Percentiles rank a stretch among this genome's conserved stretches.
phyloP scores from a whole-genome alignment of 2,888 invertebrate genomes.

The Perizoma affinitatum region DNA sequence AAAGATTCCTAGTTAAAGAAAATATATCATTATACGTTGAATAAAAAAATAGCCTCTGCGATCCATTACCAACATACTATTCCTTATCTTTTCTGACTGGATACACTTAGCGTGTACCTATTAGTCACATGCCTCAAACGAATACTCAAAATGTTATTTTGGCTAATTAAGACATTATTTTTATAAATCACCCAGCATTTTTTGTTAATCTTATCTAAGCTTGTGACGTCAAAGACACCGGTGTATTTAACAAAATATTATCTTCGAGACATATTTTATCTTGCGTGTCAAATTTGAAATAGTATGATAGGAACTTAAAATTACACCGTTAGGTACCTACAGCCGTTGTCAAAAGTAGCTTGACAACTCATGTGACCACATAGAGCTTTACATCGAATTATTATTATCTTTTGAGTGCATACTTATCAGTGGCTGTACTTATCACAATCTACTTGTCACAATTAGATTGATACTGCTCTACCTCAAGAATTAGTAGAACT shows the following conservation, averaged over 20 bases:
- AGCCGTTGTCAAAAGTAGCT: constrained; percentile 5
- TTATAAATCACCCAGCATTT: constrained; percentile 50
- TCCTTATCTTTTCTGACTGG: constrained; percentile 5
- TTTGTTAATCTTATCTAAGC: constrained; percentile 51
- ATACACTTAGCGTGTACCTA: constrained; percentile 14
- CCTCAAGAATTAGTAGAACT: no score
- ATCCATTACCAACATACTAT: neutral
- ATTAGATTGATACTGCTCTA: no score
- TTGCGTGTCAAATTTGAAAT: constrained; percentile 68
- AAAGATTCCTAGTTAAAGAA: no score
- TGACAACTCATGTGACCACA: neutral
- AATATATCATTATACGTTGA: no score
- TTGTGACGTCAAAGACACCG: constrained; percentile 48
- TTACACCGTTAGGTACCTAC: constrained; percentile 17
- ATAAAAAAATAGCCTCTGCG: no score
- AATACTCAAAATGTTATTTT: constrained; percentile 54
- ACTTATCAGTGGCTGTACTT: no score
- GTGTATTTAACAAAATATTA: constrained; percentile 38
- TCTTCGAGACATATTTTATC: constrained; percentile 56
- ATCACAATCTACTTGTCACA: no score
- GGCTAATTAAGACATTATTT: constrained; percentile 64
- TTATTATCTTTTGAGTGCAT: no score
- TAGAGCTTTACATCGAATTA: no score
- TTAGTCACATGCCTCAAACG: constrained; percentile 27
- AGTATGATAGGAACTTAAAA: constrained; percentile 52